These are phyloP conservation scores for Gallinago undulata DNA, from an alignment of 2,113 vertebrate genomes.

Conservation along the genomic window DNA sequence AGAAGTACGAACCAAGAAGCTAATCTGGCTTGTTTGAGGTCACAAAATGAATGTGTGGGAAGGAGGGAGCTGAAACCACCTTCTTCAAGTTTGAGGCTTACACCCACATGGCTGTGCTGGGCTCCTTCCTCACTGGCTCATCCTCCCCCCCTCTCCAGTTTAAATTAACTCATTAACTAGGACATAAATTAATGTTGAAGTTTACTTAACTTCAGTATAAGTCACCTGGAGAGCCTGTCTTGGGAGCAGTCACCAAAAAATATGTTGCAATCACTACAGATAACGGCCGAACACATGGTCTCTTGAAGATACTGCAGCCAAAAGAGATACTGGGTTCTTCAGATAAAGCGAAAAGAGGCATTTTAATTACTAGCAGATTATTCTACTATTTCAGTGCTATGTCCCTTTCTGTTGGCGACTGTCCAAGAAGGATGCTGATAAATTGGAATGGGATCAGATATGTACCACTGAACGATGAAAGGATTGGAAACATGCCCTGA, in stretches of 20 bases:
- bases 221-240: neutral
- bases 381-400: neutral
- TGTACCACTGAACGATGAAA: constrained; percentile 23
- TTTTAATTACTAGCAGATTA: constrained; percentile 39
- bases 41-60: neutral
- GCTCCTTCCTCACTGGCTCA: neutral
- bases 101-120: accelerated
- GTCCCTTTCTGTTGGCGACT: constrained; percentile 21
- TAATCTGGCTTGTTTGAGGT: constrained; percentile 19
- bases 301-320: neutral
- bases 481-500: constrained; percentile 35
- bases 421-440: constrained; percentile 43
- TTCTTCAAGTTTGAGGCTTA: neutral
- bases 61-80: neutral
- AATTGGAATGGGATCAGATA: constrained; percentile 55
- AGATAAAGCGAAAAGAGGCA: neutral
- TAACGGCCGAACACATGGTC: neutral
- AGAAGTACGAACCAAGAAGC: constrained; percentile 13
- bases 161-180: neutral
- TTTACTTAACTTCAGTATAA: neutral
- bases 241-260: neutral
- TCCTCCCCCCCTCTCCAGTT: neutral
- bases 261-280: neutral
- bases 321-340: neutral
- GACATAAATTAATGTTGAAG: neutral